phyloP scores from a whole-genome alignment of 2,888 invertebrate genomes.

The Fissipunctia ypsillon region DNA sequence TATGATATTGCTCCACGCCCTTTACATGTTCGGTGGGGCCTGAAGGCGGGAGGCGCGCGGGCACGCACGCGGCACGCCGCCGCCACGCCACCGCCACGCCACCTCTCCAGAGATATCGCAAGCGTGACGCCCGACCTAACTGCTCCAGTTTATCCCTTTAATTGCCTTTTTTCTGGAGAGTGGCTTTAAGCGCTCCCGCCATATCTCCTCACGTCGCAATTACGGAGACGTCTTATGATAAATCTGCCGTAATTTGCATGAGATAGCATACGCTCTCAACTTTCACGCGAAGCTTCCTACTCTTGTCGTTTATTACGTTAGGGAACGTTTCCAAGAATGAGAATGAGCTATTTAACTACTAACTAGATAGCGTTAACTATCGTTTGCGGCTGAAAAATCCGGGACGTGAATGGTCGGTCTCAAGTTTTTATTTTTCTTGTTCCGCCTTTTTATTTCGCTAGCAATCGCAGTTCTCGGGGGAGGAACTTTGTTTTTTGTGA shows the following conservation, averaged over 20 bases:
- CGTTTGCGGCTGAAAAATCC: constrained; percentile 75
- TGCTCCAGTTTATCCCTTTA: constrained; percentile 90
- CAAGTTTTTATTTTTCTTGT: constrained; percentile 67
- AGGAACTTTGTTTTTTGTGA: constrained; percentile 68
- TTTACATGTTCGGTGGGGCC: constrained; percentile 87
- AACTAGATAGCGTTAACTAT: constrained; percentile 85
- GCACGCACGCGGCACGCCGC: constrained; percentile 76
- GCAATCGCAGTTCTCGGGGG: constrained; percentile 63
- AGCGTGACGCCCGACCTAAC: constrained; percentile 87
- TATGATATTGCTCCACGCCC: constrained; percentile 90
- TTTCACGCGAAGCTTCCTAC: constrained; percentile 89
- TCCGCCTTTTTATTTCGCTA: constrained; percentile 64
- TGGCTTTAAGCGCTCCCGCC: constrained; percentile 87
- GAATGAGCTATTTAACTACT: constrained; percentile 89
- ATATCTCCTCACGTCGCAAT: constrained; percentile 91
- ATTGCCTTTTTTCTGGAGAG: constrained; percentile 90
- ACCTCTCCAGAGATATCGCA: constrained; percentile 82
- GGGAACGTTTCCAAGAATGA: constrained; percentile 89
- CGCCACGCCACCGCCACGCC: constrained; percentile 65
- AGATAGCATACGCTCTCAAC: constrained; percentile 91
- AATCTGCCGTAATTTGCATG: constrained; percentile 91
- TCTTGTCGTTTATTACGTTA: constrained; percentile 90
- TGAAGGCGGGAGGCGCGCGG: constrained; percentile 78
- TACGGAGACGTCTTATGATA: constrained; percentile 91
- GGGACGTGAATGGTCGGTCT: constrained; percentile 64